Evolutionary conservation across 2,888 invertebrate species (phyloP), one percentile per base, ranked within the genome.

Genomic region (Lutraria lutraria): DNA sequence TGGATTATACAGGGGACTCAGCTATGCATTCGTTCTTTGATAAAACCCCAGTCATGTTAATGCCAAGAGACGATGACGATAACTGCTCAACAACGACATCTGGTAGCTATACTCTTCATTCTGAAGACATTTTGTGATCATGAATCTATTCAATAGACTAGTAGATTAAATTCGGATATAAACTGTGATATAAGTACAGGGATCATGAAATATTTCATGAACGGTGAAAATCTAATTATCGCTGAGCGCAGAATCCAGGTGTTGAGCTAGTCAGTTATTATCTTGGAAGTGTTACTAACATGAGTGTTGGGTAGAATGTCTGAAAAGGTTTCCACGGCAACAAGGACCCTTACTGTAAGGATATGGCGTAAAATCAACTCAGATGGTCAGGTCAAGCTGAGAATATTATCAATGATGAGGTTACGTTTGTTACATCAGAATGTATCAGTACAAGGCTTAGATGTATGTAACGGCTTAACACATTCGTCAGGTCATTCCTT

Each of bases 1-100:
- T 92, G 92, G 92, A 92, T 63, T 92, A 63, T 80, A 92, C 91
- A 2, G 92, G 92, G 4, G 92, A 92, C 68, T 92, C 92, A 1
- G 88, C 90, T 10, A 54, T 92, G 29, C 91, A 92, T 88, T 92
- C 92, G 29, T 92, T 92, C 82, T 92, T 92, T 34, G 90, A 92
- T 31, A 91, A 91, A 88, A 92, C 92, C 13, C 89, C 90, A 6
- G 85, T 89, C 0, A 79, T 43, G 43, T 84, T 90, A 53, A 16
- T 84, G 29, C 79, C 76, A 21, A 52, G 92, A 16, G 88, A 90
- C 25, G 92, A 92, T 76, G 92, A 92, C 34, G 92, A 92, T 81
- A 90, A 88, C 82, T 91, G 88, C 89, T 92, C 91, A 60, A 91
- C 92, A 16, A 92, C 92, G 10, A 92, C 92, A 4, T 92, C 92